These are phyloP conservation scores for Pararge aegeria DNA, from an alignment of 1,140 invertebrate genomes.

Conservation along the genomic window DNA sequence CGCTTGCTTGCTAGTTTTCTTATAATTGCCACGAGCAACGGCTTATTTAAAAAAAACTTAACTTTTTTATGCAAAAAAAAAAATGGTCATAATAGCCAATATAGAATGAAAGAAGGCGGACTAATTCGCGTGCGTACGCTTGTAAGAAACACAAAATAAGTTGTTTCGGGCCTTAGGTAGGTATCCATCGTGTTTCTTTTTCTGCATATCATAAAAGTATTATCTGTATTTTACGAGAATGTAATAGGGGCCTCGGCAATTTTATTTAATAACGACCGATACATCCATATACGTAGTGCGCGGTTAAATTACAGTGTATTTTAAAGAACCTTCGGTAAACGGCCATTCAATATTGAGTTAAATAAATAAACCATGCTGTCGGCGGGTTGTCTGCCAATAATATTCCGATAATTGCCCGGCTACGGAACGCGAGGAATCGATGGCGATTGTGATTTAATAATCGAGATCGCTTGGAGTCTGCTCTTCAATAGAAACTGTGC, in stretches of 20 bases:
- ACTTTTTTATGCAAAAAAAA: too few relatives aligned
- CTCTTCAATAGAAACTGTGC: too few relatives aligned
- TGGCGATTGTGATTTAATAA: not conserved
- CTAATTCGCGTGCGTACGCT: too few relatives aligned
- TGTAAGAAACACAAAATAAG: not conserved
- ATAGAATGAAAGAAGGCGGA: too few relatives aligned
- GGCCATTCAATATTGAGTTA: constrained; percentile 8
- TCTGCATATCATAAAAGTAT: not conserved
- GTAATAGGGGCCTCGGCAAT: constrained; percentile 5
- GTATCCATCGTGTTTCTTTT: not conserved
- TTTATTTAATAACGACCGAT: constrained; percentile 22
- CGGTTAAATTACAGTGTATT: constrained; percentile 17
- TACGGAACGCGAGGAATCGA: constrained; percentile 1
- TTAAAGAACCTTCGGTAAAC: constrained; percentile 20
- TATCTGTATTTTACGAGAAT: constrained; percentile 1
- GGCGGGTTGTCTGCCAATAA: constrained; percentile 4
- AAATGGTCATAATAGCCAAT: too few relatives aligned
- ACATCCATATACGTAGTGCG: constrained; percentile 6
- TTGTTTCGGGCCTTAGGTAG: not conserved
- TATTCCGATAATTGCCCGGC: constrained; percentile 19
- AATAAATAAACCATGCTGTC: constrained; percentile 29
- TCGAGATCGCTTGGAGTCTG: not conserved
- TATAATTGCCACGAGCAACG: too few relatives aligned
- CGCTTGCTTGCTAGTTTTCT: too few relatives aligned
- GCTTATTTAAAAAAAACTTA: too few relatives aligned